phyloP scores from a whole-genome alignment of 2,113 vertebrate genomes.

The Thalassoma bifasciatum region DNA sequence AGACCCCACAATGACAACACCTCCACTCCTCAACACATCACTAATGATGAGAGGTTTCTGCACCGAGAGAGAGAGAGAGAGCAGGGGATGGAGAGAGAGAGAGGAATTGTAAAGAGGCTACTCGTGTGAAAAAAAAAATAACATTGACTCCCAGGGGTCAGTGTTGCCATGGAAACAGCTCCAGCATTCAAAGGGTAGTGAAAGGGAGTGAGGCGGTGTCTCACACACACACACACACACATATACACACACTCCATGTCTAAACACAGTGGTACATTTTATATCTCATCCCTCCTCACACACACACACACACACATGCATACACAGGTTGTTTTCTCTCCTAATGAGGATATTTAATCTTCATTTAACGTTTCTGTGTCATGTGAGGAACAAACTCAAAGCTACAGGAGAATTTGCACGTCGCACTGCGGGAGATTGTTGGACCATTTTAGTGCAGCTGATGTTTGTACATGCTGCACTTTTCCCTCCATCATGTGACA shows the following conservation, averaged over 20 bases:
- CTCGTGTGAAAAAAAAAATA: conserved; percentile 70
- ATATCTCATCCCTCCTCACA: neutral
- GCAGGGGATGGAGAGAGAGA: conserved; percentile 12
- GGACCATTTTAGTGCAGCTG: neutral
- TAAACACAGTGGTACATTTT: neutral
- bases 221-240: conserved; percentile 48
- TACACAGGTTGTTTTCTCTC: neutral
- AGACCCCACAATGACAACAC: neutral
- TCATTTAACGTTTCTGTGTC: neutral
- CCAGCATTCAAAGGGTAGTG: conserved; percentile 80
- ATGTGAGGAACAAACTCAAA: neutral
- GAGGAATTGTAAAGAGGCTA: conserved; percentile 77
- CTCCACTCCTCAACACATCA: conserved; percentile 5
- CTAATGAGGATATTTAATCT: neutral
- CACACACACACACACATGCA: no score
- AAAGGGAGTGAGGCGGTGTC: conserved; percentile 72
- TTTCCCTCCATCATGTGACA: no score
- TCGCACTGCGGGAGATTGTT: neutral
- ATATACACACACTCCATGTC: conserved; percentile 9
- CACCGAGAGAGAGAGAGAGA: conserved; percentile 21
- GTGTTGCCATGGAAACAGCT: conserved; percentile 85
- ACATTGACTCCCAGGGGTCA: conserved; percentile 82
- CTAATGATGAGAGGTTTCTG: neutral
- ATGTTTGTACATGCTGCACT: neutral
- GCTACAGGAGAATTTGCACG: neutral